Evolutionary conservation across 2,797 vertebrate species (phyloP), one percentile per base, ranked within the genome.

Genomic region (Myotis planiceps): DNA sequence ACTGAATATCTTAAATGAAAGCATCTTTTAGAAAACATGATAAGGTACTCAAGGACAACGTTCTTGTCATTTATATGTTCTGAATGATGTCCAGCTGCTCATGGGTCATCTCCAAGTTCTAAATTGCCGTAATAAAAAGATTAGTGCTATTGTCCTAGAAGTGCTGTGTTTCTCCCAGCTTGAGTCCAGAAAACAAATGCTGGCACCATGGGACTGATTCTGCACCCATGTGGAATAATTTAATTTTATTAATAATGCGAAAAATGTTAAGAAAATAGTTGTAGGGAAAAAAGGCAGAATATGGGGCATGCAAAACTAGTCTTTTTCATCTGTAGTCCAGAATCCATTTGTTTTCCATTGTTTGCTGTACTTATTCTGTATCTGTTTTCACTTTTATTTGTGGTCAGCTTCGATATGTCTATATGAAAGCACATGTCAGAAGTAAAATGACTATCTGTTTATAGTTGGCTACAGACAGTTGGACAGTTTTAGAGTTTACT

Each of bases 341-440:
- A 47, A 90, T 79, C 72, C 92, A 95, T 98, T 98, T 97, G 95
- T 96, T 94, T 80, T 92, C 81, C 55, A 58, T 94, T 97, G 96
- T 96, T 97, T 97, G 92, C 79, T 92, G 95, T 97, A 96, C 89
- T 97, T 96, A 81, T 71, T 95, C 71, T 92, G 90, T 93, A 97
- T 98, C 96, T 98, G 93, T 6, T 98, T 98, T 98, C 97, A 97
- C 65, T 97, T 98, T 98, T 96, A 90, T 97, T 98, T 98, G 85
- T 97, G 96, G 90, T 96, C 2, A 13, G 69, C 53, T 93, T 96
- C 85, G 49, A 96, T 95, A 94, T 79, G 95, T 95, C 96, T 97
- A 96, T 94, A 97, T 9, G 88, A 98, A 98, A 97, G 87, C 16
- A 58, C 83, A 90, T 80, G 97, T 95, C 96, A 37, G 95, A 94